These are phyloP conservation scores for Pseudomugil tenellus DNA, from an alignment of 2,797 vertebrate species.

Conservation along the genomic window DNA sequence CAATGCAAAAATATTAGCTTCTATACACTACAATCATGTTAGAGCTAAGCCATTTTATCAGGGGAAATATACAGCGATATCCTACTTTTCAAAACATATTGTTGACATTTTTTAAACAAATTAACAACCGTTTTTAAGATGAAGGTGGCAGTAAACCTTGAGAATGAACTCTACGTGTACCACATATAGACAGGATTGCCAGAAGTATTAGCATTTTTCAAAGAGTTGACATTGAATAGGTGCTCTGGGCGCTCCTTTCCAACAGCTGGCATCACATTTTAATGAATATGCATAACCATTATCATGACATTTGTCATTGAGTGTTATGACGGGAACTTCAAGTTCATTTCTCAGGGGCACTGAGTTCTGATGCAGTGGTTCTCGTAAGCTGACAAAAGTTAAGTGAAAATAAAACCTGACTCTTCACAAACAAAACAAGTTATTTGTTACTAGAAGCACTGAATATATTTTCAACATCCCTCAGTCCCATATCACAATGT, in stretches of 20 bases:
- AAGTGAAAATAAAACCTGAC: constrained; percentile 4
- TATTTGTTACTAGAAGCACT: background rate
- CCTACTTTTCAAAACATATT: background rate
- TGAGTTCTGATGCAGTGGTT: constrained; percentile 2
- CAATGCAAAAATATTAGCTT: background rate
- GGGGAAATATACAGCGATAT: background rate
- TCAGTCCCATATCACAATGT: background rate
- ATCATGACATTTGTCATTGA: constrained; percentile 61
- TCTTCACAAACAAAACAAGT: constrained; percentile 13
- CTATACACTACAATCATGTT: background rate
- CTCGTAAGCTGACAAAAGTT: constrained; percentile 27
- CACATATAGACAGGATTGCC: constrained; percentile 15
- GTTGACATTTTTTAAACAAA: background rate
- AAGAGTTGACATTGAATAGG: constrained; percentile 60
- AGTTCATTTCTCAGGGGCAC: constrained; percentile 60
- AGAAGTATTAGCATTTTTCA: constrained; percentile 44
- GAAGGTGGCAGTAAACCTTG: background rate
- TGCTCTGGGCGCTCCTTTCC: constrained; percentile 56
- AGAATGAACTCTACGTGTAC: constrained; percentile 14
- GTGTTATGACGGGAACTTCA: constrained; percentile 51
- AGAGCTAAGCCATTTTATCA: background rate
- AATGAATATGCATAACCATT: constrained; percentile 70
- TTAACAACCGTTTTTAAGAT: background rate
- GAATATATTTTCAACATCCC: constrained; percentile 9
- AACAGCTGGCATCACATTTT: constrained; percentile 69